Conservation (phyloP, 1,140 invertebrate species). For the Bombus breviceps region DNA sequence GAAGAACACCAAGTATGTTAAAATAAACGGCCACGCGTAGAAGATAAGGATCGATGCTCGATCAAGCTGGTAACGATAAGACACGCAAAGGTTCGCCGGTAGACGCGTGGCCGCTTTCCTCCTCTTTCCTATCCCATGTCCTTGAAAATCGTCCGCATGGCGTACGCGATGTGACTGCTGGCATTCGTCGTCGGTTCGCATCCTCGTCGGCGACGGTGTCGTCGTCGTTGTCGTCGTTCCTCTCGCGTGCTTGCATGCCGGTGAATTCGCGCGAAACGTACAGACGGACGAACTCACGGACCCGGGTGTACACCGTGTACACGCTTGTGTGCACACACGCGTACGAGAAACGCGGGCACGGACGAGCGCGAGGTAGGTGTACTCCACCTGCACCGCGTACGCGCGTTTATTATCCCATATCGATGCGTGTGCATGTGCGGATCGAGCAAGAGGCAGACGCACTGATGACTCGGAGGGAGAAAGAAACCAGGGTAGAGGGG, state of each 20-base stretch:
- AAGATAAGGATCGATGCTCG: conserved; percentile 11
- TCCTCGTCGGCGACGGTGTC: background rate
- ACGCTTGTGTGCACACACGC: conserved; percentile 19
- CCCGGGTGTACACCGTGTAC: background rate
- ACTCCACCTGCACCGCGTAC: conserved; percentile 53
- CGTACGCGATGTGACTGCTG: conserved; percentile 38
- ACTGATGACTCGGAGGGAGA: conserved; percentile 8
- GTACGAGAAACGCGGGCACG: conserved; percentile 39
- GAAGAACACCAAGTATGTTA: background rate
- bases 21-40: background rate
- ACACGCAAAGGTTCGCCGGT: conserved; percentile 21
- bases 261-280: conserved; percentile 55
- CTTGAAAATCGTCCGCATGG: conserved; percentile 56
- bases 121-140: conserved; percentile 31
- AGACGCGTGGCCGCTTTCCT: background rate
- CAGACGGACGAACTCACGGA: background rate
- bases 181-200: background rate
- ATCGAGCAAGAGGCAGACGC: conserved; percentile 43
- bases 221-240: conserved; percentile 52
- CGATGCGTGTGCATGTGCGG: conserved; percentile 50
- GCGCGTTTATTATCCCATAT: conserved; percentile 46
- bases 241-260: conserved; percentile 53
- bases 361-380: background rate
- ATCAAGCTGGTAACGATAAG: conserved; percentile 11
- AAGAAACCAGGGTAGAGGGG: background rate